These are phyloP conservation scores for Cylloceria caligata DNA, from an alignment of 2,888 invertebrate species.

Conservation along the genomic window DNA sequence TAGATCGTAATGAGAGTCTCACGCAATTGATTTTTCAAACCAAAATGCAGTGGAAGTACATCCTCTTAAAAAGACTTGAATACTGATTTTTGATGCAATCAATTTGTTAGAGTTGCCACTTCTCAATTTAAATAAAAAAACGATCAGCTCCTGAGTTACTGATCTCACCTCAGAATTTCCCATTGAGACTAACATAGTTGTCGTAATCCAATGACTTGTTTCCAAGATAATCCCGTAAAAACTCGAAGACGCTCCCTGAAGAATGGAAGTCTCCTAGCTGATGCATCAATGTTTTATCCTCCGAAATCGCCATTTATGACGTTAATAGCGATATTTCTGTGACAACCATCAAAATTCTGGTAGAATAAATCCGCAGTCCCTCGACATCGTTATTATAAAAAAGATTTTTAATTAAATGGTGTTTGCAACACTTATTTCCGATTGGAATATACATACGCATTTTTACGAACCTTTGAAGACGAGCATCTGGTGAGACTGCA, in stretches of 20 bases:
- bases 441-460: slow-evolving; percentile 65
- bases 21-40: slow-evolving; percentile 55
- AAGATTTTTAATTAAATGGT: slow-evolving; percentile 68
- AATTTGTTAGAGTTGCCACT: slow-evolving; percentile 54
- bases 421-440: slow-evolving; percentile 70
- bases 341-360: slow-evolving; percentile 50
- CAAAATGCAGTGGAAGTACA: slow-evolving; percentile 67
- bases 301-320: too few species aligned
- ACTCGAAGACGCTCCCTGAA: too few species aligned
- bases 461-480: slow-evolving; percentile 64
- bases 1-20: slow-evolving; percentile 66
- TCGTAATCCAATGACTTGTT: too few species aligned
- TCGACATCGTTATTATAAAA: too few species aligned
- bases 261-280: too few species aligned
- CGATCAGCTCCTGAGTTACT: slow-evolving; percentile 31
- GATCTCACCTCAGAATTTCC: too few species aligned
- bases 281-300: slow-evolving; percentile 7
- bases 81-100: slow-evolving; percentile 52
- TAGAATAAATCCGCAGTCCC: too few species aligned
- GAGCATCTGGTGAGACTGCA: slow-evolving; percentile 64
- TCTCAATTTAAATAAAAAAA: slow-evolving; percentile 50
- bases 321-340: slow-evolving; percentile 52
- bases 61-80: slow-evolving; percentile 71
- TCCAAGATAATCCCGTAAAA: too few species aligned
- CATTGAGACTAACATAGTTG: too few species aligned